These are phyloP conservation scores for Zaprionus africanus DNA, from an alignment of 1,140 invertebrate genomes.

Conservation along the genomic window DNA sequence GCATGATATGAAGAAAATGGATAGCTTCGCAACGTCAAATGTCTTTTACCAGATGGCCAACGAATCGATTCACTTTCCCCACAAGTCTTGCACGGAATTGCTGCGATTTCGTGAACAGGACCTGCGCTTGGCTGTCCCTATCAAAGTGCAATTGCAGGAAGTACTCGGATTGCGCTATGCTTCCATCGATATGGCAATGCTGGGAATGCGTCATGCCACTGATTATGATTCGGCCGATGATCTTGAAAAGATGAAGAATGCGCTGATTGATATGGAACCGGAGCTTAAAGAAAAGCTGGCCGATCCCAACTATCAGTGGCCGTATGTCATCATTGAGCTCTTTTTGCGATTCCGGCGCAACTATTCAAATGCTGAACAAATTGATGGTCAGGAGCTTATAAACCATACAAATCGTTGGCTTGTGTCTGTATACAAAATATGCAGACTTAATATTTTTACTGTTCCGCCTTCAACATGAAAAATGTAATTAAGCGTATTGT, in stretches of 20 bases:
- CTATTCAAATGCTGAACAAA: slow-evolving; percentile 33
- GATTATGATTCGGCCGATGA: slow-evolving; percentile 38
- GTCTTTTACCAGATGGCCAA: slow-evolving; percentile 48
- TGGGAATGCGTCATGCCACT: slow-evolving; percentile 43
- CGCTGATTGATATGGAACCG: slow-evolving; percentile 38
- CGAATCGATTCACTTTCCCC: slow-evolving; percentile 35
- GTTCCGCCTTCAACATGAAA: slow-evolving; percentile 22
- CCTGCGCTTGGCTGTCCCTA: slow-evolving; percentile 37
- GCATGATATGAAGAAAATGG: slow-evolving; percentile 17
- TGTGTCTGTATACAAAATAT: slow-evolving; percentile 53
- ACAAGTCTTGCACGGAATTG: slow-evolving; percentile 40
- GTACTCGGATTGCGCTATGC: slow-evolving; percentile 47
- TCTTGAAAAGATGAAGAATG: slow-evolving; percentile 40
- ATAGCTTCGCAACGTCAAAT: slow-evolving; percentile 42
- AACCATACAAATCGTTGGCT: slow-evolving; percentile 45
- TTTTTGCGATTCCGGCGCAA: slow-evolving; percentile 53
- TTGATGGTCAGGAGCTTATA: slow-evolving; percentile 3
- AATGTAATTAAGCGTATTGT: neutral
- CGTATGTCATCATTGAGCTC: slow-evolving; percentile 49
- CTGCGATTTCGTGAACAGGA: slow-evolving; percentile 50
- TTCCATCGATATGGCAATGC: slow-evolving; percentile 45
- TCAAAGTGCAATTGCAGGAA: slow-evolving; percentile 44
- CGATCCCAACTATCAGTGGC: slow-evolving; percentile 24
- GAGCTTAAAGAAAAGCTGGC: slow-evolving; percentile 23
- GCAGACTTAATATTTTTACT: slow-evolving; percentile 49